phyloP scores from a whole-genome alignment of 2,888 invertebrate species.

The Cryptosula pallasiana region DNA sequence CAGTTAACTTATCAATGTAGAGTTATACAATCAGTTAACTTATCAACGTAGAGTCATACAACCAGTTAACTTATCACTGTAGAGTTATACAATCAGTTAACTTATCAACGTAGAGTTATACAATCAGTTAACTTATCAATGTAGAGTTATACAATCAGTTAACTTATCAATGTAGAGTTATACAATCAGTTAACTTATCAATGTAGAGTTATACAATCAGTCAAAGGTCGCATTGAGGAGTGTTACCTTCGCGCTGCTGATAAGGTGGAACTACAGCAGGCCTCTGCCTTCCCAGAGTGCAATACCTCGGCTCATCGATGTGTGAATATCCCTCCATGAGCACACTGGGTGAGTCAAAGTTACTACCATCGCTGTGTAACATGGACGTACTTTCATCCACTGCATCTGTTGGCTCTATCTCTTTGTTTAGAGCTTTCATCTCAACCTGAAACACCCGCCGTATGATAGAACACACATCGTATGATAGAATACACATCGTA shows the following conservation, averaged over 20 bases:
- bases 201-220: background rate
- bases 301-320: constrained; percentile 7
- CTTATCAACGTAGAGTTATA: background rate
- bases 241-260: background rate
- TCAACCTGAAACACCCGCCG: too few species aligned
- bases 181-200: background rate
- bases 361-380: background rate
- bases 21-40: too few species aligned
- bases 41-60: background rate
- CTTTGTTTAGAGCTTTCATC: background rate
- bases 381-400: constrained; percentile 9
- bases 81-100: background rate
- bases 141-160: background rate
- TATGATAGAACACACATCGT: too few species aligned
- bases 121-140: background rate
- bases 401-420: background rate
- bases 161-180: background rate
- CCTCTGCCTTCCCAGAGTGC: constrained; percentile 13
- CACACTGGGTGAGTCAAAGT: constrained; percentile 1
- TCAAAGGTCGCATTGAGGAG: background rate
- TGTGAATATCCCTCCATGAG: background rate
- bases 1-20: too few species aligned
- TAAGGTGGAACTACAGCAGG: background rate
- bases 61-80: background rate
- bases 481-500: too few species aligned